Percentiles rank a stretch among this genome's conserved stretches.
Evolutionary conservation across 2,113 vertebrate species (phyloP).

Genomic region (Colius striatus): DNA sequence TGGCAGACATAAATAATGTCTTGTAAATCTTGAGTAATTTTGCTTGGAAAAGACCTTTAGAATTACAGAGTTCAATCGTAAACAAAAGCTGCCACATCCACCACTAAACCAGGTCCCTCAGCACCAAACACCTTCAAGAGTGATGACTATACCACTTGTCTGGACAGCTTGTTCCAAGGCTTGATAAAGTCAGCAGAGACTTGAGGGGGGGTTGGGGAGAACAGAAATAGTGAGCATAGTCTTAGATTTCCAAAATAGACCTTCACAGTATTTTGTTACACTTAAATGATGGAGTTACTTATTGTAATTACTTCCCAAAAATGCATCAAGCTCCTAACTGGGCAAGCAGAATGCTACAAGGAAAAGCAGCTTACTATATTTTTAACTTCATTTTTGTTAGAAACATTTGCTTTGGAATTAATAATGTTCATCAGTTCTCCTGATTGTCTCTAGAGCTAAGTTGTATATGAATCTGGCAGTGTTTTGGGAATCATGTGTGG

Average conservation of each 20-base stretch:
- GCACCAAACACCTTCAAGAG: not conserved
- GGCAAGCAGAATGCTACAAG: too few species aligned
- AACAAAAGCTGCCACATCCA: not conserved
- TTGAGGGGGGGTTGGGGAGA: accelerated
- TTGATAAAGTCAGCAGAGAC: too few species aligned
- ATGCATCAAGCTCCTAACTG: not conserved
- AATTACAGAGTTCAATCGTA: not conserved
- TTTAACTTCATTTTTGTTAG: not conserved
- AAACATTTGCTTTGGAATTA: not conserved
- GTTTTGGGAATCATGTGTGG: not conserved
- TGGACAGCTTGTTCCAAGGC: not conserved
- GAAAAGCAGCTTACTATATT: not conserved
- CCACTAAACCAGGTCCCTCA: accelerated
- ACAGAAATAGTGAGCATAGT: not conserved
- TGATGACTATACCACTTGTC: not conserved
- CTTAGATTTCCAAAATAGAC: not conserved
- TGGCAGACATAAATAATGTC: not conserved
- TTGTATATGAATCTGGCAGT: not conserved
- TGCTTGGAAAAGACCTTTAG: not conserved
- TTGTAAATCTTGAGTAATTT: not conserved
- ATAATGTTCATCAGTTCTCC: accelerated
- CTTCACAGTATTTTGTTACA: not conserved
- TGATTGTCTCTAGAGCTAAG: not conserved
- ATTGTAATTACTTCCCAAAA: not conserved
- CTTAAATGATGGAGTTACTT: accelerated